Evolutionary conservation across 2,113 vertebrate species (phyloP), one percentile per base, ranked within the genome.

Genomic region (Alces alces): DNA sequence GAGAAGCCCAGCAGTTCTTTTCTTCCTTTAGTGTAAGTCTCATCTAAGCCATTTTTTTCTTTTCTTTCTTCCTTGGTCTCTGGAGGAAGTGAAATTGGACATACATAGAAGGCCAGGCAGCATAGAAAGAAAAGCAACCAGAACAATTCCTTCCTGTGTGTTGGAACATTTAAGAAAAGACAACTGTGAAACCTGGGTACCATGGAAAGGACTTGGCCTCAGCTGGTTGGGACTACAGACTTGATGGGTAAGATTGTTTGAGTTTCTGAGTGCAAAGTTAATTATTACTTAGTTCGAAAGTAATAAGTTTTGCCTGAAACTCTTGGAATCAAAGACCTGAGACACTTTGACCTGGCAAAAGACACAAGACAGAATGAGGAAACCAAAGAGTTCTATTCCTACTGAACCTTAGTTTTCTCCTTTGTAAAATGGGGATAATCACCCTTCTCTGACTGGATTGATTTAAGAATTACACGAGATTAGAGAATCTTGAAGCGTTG

Each of bases 71-170:
- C 43, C 57, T 87, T 27, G 50, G 17, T 58, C 61, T 95, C 57
- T 86, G 66, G 55, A 96, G 86, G 86, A 96, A 96, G 93, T 97
- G 47, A 88, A 91, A 87, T 93, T 66, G 57, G 52, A 86, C 39
- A 4, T 73, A 1, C n/a, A n/a, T 10, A 47, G 57, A 79, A 58
- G n/a, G 50, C 33, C 6, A 55, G 76, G 78, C n/a, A 47, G 2
- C 47, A 4, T 87, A 84, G 43, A 58, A 78, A 90, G 70, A 94
- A 60, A 89, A 93, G 57, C 39, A 76, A 16, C 58, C 19, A 54
- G 25, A 36, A 80, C 21, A 36, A 4, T 28, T 50, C 55, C 39
- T 89, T 95, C 36, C 91, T 19, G 7, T 61, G 27, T 66, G 11
- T 55, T 43, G 19, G 64, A 82, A 76, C 10, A 15, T 27, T 60